Conservation (phyloP, 2,113 vertebrate species). For the Enhydra lutris region DNA sequence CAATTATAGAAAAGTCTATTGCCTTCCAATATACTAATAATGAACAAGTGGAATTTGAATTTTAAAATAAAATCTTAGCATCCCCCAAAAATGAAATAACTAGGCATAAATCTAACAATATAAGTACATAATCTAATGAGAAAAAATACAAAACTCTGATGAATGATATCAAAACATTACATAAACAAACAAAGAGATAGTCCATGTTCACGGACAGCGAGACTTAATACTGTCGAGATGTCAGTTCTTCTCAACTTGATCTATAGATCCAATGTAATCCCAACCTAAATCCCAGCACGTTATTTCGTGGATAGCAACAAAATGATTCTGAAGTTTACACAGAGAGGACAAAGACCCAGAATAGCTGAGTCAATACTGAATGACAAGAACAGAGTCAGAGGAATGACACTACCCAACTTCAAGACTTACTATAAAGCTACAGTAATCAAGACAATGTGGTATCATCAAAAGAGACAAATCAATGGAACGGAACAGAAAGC, state of each 20-base stretch:
- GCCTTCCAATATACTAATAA: not conserved
- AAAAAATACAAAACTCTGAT: not conserved
- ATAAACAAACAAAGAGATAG: not conserved
- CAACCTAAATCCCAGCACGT: not conserved
- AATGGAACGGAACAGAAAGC: not conserved
- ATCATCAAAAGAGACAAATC: not conserved
- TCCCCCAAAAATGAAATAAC: not conserved
- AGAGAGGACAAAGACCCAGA: not conserved
- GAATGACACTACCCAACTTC: not conserved
- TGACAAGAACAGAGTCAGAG: not conserved
- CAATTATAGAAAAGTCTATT: not conserved
- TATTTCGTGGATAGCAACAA: not conserved
- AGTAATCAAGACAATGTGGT: not conserved
- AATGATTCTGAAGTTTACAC: not conserved
- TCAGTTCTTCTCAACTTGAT: not conserved
- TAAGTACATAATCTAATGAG: not conserved
- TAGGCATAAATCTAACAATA: not conserved
- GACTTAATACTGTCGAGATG: not conserved
- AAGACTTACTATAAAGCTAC: not conserved
- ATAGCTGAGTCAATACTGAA: not conserved
- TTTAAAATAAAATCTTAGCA: not conserved
- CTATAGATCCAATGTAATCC: not conserved
- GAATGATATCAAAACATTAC: not conserved
- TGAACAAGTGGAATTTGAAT: not conserved
- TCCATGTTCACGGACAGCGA: not conserved